Percentiles rank a stretch among this genome's conserved stretches.
Evolutionary conservation across 2,797 vertebrate genomes (phyloP).

Genomic region (Emys orbicularis): DNA sequence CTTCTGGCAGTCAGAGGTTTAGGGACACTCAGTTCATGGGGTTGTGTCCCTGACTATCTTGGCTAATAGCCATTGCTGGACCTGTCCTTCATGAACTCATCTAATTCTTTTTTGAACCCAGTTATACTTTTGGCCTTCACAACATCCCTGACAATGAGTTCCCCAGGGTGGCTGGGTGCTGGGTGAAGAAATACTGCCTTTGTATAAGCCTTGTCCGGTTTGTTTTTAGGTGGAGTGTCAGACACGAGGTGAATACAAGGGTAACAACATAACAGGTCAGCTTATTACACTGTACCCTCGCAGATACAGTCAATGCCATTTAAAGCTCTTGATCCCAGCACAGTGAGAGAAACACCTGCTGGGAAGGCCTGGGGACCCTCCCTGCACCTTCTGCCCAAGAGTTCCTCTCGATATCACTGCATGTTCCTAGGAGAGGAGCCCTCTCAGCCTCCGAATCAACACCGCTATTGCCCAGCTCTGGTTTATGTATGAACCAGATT

Average conservation of each 20-base stretch:
- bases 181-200: not conserved
- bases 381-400: not conserved
- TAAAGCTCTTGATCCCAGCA: not conserved
- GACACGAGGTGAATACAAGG: fast-evolving
- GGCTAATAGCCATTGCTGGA: not conserved
- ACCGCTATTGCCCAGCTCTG: not conserved
- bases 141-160: not conserved
- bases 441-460: not conserved
- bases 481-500: not conserved
- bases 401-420: not conserved
- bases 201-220: not conserved
- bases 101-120: not conserved
- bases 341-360: not conserved
- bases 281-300: not conserved
- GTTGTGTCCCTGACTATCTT: not conserved
- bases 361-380: not conserved
- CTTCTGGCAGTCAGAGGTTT: not conserved
- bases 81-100: not conserved
- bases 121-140: not conserved
- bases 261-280: not conserved
- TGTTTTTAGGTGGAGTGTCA: constrained; percentile 69
- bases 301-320: not conserved
- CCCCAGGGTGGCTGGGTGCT: not conserved
- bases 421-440: not conserved
- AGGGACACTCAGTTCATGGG: not conserved